Evolutionary conservation across 2,888 invertebrate genomes (phyloP).

Genomic region (Melanostoma scalare): DNA sequence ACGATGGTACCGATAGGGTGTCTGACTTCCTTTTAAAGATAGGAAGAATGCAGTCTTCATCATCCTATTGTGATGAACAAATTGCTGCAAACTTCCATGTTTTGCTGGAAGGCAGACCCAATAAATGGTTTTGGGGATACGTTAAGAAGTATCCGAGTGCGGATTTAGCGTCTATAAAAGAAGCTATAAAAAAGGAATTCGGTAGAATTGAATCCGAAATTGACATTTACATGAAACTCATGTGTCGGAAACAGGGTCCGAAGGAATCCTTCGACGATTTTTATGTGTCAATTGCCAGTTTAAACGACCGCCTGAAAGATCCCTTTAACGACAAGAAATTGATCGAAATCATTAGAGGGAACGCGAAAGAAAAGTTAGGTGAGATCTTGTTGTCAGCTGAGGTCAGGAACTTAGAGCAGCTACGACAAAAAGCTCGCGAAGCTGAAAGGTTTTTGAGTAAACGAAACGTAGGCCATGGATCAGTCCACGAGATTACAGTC

Average conservation of each 20-base stretch:
- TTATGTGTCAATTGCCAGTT: no score
- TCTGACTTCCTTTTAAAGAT: slow-evolving; percentile 1
- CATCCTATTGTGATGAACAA: neutral
- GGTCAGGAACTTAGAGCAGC: neutral
- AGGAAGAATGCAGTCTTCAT: neutral
- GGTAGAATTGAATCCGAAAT: neutral
- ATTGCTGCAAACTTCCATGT: no score
- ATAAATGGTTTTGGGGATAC: neutral
- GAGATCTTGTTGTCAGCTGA: neutral
- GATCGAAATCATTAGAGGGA: no score
- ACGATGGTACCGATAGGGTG: neutral
- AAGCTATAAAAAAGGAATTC: neutral
- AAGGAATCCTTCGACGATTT: no score
- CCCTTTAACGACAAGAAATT: no score
- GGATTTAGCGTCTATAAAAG: neutral
- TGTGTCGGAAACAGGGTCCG: no score
- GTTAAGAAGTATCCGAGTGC: no score
- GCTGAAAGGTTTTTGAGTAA: slow-evolving; percentile 4
- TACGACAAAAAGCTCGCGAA: neutral
- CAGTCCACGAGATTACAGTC: no score
- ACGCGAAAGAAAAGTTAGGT: no score
- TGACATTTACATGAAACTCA: neutral
- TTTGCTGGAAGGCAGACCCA: neutral
- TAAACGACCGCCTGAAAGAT: no score
- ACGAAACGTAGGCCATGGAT: neutral